A percentile compares a stretch with the other conserved stretches of the same genome.
Conservation (phyloP, 2,888 invertebrate species). For the Portevinia maculata region DNA sequence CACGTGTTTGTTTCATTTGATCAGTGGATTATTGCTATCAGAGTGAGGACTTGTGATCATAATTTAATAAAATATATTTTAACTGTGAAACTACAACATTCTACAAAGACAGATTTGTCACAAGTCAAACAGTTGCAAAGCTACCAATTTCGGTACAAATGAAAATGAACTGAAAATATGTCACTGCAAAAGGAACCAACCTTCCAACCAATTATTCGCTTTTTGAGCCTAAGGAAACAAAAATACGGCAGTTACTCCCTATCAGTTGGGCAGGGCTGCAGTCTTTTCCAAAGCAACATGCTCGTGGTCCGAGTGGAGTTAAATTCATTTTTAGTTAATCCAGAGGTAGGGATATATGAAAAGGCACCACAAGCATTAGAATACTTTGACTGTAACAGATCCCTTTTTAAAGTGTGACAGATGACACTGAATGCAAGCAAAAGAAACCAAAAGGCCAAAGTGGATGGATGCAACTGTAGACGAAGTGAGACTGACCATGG, state of each 20-base stretch:
- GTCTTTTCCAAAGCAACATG: conserved; percentile 48
- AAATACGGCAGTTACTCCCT: conserved; percentile 60
- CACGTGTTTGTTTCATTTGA: too few relatives aligned
- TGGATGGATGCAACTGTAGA: conserved; percentile 62
- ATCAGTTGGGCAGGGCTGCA: conserved; percentile 18
- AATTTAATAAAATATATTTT: too few relatives aligned
- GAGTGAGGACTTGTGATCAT: too few relatives aligned
- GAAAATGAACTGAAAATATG: conserved; percentile 32
- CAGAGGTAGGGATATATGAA: conserved; percentile 60
- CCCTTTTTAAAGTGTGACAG: conserved; percentile 74
- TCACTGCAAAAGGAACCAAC: conserved; percentile 24
- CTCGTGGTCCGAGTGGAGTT: conserved; percentile 61
- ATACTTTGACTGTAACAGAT: conserved; percentile 72
- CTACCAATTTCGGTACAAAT: conserved; percentile 39
- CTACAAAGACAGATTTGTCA: not conserved
- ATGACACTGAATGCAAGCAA: conserved; percentile 70
- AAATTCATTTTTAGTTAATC: conserved; percentile 72
- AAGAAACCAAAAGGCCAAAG: conserved; percentile 69
- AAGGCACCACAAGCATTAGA: conserved; percentile 43
- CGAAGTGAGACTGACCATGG: conserved; percentile 65
- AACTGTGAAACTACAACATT: not conserved
- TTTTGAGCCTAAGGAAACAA: conserved; percentile 67
- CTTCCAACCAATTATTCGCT: conserved; percentile 71
- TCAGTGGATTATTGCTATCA: too few relatives aligned
- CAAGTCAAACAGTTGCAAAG: conserved; percentile 65